Base-by-base conservation (phyloP, 2,888 invertebrate species). In the Luffia ferchaultella region DNA sequence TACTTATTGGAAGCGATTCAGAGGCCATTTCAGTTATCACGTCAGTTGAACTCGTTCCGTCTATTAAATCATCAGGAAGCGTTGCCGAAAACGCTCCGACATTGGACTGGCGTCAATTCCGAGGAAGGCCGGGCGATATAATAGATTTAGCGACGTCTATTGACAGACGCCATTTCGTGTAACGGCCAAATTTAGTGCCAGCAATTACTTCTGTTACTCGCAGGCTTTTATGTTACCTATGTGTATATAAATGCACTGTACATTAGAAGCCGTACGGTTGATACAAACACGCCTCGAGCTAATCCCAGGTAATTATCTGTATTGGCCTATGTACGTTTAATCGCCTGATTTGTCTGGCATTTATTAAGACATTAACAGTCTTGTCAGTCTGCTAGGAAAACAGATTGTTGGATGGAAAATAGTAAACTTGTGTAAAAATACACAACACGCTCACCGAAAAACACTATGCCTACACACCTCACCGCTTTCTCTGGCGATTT, bases 401-500 rank as follows among this genome's bases (percentile, higher is more conserved):
- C n/a, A 42, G 43, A 16, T 16, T 30, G 5, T 30, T 7, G 5
- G 30, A 7, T 30, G 30, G 12, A 30, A 30, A 30, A 30, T 30
- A 30, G 30, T 30, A 30, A 12, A 12, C 30, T 30, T 12, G 12
- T 30, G 12, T 12, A 12, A 30, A 30, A 30, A 30, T 30, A 30
- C 30, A 3, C n/a, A n/a, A n/a, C 12, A 30, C 30, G 30, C 30
- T 3, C 30, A 12, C 30, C 30, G 30, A 30, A 30, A 30, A 12
- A 3, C 5, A 7, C 30, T 30, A 7, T 12, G 12, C 30, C 30
- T 30, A 30, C 30, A 30, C 30, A 30, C 30, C 30, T 3, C 30
- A 12, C 9, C n/a, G 48, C 49, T 49, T 49, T 49, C 43, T 20
- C 49, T 49, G 49, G 49, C 49, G 43, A 1, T 20, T 43, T 43